A percentile compares a stretch with the other conserved stretches of the same genome.
phyloP scores from a whole-genome alignment of 2,888 invertebrate genomes.

The Ophonus ardosiacus region DNA sequence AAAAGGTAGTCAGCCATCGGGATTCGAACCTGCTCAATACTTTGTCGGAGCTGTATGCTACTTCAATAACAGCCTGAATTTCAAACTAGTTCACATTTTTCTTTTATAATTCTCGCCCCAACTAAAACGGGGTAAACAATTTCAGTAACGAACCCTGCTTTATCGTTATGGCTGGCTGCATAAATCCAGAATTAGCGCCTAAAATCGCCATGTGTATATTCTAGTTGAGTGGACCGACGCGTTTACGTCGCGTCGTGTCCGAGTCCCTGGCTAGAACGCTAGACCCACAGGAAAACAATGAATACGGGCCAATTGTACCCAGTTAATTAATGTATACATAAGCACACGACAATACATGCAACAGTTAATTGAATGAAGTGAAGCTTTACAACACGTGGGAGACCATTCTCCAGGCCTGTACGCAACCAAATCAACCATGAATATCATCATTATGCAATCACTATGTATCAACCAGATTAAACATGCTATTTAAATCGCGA shows the following conservation, averaged over 20 bases:
- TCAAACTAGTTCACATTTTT: no score
- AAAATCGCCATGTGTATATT: not conserved
- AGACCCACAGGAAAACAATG: constrained; percentile 48
- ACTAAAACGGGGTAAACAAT: not conserved
- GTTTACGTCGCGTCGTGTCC: no score
- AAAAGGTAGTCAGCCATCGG: no score
- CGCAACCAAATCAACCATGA: not conserved
- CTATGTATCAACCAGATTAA: not conserved
- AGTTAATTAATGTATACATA: constrained; percentile 56
- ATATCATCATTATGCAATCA: not conserved
- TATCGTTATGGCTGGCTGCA: not conserved
- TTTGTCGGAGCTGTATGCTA: no score
- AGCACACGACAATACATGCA: constrained; percentile 41
- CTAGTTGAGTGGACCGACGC: not conserved
- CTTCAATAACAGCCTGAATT: no score
- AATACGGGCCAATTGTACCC: constrained; percentile 59
- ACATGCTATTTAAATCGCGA: not conserved
- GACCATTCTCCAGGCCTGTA: not conserved
- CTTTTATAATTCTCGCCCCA: no score
- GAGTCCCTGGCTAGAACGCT: not conserved
- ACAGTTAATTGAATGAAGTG: constrained; percentile 51
- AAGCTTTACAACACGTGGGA: constrained; percentile 46
- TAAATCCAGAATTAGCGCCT: not conserved
- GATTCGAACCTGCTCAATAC: no score
- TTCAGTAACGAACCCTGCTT: not conserved